Percentiles rank a stretch among this genome's conserved stretches.
Conservation (phyloP, 2,113 vertebrate genomes). For the Pachyramphus minor region DNA sequence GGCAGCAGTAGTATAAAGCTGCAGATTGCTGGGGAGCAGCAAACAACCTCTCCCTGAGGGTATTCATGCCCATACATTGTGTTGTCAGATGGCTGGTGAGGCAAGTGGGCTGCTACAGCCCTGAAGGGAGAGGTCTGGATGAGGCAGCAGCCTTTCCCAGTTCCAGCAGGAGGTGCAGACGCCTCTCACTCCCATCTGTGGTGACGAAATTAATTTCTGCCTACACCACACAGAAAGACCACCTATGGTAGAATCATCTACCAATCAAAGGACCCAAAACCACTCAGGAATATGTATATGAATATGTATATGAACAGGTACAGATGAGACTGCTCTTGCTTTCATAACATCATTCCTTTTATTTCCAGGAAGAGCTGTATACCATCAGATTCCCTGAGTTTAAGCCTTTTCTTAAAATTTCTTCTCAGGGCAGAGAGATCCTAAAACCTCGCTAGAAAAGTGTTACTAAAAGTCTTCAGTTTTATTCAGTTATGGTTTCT, state of each 20-base stretch:
- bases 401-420: not conserved
- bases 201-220: not conserved
- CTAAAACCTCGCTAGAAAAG: not conserved
- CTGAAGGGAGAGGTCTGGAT: not conserved
- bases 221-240: not conserved
- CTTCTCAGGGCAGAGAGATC: not conserved
- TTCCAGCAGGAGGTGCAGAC: not conserved
- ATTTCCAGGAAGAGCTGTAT: not conserved
- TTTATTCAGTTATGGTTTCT: not conserved
- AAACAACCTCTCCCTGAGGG: not conserved
- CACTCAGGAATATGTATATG: not conserved
- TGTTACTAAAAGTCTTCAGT: not conserved
- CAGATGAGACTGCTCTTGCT: not conserved
- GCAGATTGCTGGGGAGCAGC: not conserved
- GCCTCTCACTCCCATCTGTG: not conserved
- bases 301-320: not conserved
- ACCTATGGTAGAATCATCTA: not conserved
- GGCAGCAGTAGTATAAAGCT: not conserved
- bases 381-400: not conserved
- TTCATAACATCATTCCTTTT: not conserved
- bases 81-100: not conserved
- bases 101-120: not conserved
- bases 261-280: not conserved
- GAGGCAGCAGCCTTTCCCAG: not conserved
- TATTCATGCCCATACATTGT: accelerated